Percentiles rank a stretch among this genome's conserved stretches.
These are phyloP conservation scores for Drosophila nr. fundita DNA, from an alignment of 2,888 invertebrate genomes.

Conservation along the genomic window DNA sequence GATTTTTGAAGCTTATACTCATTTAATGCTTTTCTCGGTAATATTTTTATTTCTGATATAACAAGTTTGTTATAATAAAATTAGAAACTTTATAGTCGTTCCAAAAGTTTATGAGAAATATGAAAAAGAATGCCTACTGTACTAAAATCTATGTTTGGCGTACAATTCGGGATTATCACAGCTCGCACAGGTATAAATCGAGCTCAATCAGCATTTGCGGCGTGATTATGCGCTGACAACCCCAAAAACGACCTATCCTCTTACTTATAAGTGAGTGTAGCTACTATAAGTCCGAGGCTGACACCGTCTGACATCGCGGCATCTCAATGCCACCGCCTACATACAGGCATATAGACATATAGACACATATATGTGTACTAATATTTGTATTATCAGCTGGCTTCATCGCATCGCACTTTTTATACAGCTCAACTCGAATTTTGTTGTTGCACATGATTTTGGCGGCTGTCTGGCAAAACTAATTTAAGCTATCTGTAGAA, in stretches of 20 bases:
- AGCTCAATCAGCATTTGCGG: constrained; percentile 23
- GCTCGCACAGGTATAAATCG: constrained; percentile 27
- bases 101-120: background rate
- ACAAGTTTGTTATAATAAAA: background rate
- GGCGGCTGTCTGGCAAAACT: constrained; percentile 66
- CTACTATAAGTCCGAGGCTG: constrained; percentile 28
- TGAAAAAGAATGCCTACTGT: background rate
- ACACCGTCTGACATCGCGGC: constrained; percentile 62
- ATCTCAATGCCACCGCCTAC: constrained; percentile 45
- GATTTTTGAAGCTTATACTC: background rate
- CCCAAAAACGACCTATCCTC: constrained; percentile 28
- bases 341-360: background rate
- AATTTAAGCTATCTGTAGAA: constrained; percentile 32
- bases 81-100: background rate
- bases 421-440: constrained; percentile 24
- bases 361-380: background rate
- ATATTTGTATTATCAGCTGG: constrained; percentile 49
- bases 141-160: background rate
- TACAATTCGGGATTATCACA: constrained; percentile 12
- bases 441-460: constrained; percentile 10
- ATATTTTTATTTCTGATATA: background rate
- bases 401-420: constrained; percentile 58
- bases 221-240: constrained; percentile 56
- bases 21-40: background rate
- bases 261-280: constrained; percentile 22